Base-by-base conservation (phyloP, 2,888 invertebrate genomes). In the Allolobophora icterica region DNA sequence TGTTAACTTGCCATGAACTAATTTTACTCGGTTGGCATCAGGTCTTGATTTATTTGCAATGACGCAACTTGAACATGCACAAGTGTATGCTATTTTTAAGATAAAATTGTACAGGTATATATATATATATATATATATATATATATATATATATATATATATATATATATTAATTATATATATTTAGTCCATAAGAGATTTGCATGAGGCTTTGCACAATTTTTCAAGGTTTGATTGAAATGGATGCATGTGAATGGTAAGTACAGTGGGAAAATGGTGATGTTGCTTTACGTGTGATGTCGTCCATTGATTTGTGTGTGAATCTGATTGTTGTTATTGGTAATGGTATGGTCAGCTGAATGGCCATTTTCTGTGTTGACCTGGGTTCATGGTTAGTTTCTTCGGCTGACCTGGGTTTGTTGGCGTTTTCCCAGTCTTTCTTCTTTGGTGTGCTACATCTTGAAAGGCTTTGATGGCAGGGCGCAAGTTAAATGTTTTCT, bases 61-160 rank as follows among this genome's bases (percentile, higher is more conserved):
- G 71, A 71, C 71, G 1, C 71, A 71, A n/a, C 71, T 71, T 71
- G 71, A 71, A 71, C 71, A 71, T 71, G n/a, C 71, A 71, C 71
- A 71, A 71, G 71, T 30, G 8, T n/a, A n/a, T 71, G n/a, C 71
- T 71, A 71, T 71, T 71, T 52, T 71, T 71, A 3, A 71, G 8
- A 71, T 71, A 71, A 71, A 3, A n/a, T n/a, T 71, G 71, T 71
- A 71, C 71, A 71, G 30, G 11, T 52, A 24, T 52, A 17, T n/a
- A 58, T 58, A 58, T 58, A 58, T 58, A 58, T 58, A 58, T 58
- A n/a, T n/a, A n/a, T n/a, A n/a, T n/a, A n/a, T n/a, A n/a, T n/a
- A n/a, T n/a, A n/a, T n/a, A n/a, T n/a, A n/a, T n/a, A n/a, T n/a
- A n/a, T n/a, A n/a, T n/a, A n/a, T n/a, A n/a, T n/a, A n/a, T 52